phyloP scores from a whole-genome alignment of 2,113 vertebrate genomes.

The Gambusia holbrooki region DNA sequence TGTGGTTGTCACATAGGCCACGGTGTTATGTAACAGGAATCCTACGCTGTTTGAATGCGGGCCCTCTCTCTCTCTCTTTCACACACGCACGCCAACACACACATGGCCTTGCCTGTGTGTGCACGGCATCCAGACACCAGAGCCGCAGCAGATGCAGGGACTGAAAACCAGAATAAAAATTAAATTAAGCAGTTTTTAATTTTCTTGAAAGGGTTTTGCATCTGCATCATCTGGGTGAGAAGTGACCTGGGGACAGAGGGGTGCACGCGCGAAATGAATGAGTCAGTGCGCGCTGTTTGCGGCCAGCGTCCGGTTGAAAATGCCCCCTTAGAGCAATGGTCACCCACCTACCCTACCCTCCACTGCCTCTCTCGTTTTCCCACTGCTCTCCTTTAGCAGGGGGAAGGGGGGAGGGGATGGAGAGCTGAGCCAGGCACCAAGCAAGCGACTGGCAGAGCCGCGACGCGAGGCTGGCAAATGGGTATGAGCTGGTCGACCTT shows the following conservation, averaged over 20 bases:
- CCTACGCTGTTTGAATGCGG: constrained; percentile 77
- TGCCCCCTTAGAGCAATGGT: constrained; percentile 28
- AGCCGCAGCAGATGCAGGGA: constrained; percentile 33
- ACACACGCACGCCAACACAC: neutral
- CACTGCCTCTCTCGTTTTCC: neutral
- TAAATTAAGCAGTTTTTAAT: neutral
- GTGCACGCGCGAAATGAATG: constrained; percentile 36
- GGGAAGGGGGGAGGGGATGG: constrained; percentile 15
- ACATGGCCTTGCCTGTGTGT: constrained; percentile 21
- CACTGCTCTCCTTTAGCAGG: constrained; percentile 7
- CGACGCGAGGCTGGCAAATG: constrained; percentile 49
- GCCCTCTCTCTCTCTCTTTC: constrained; percentile 35
- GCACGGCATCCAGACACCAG: constrained; percentile 52
- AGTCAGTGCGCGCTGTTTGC: constrained; percentile 32
- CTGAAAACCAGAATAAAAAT: neutral
- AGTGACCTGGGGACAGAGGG: neutral
- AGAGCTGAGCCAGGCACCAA: constrained; percentile 41
- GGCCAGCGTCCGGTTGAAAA: constrained; percentile 60
- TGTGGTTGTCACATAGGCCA: constrained; percentile 75
- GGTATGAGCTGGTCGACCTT: constrained; percentile 74
- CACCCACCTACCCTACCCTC: constrained; percentile 18
- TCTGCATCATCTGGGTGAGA: constrained; percentile 37
- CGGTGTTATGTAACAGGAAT: constrained; percentile 80
- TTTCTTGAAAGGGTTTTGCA: constrained; percentile 10
- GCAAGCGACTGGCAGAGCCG: constrained; percentile 49